Evolutionary conservation across 2,113 vertebrate species (phyloP).

Genomic region (Amblyopsis rosae): DNA sequence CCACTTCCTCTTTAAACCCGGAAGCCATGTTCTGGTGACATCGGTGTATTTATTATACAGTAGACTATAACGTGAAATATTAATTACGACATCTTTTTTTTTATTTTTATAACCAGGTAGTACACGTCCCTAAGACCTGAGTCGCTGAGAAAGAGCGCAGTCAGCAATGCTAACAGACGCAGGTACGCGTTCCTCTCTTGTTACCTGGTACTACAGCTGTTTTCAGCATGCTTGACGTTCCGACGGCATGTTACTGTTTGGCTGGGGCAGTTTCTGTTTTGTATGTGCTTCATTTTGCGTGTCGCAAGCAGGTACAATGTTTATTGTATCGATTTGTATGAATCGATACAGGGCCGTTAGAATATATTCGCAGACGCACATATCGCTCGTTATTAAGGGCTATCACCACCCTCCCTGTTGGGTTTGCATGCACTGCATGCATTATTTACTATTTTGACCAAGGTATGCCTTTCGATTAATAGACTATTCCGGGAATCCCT

Average conservation of each 20-base stretch:
- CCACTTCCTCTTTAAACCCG: conserved; percentile 50
- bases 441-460: background rate
- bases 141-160: background rate
- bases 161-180: conserved; percentile 70
- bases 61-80: conserved; percentile 49
- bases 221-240: conserved; percentile 46
- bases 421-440: background rate
- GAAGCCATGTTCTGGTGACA: conserved; percentile 43
- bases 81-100: background rate
- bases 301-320: background rate
- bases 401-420: no score
- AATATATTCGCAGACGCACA: no score
- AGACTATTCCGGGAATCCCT: conserved; percentile 78
- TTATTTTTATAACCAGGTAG: background rate
- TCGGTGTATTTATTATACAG: conserved; percentile 36
- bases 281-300: background rate
- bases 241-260: conserved; percentile 31
- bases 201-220: background rate
- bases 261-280: background rate
- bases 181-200: conserved; percentile 54
- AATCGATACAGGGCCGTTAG: no score
- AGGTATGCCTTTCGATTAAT: background rate
- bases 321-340: background rate
- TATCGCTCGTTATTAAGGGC: no score
- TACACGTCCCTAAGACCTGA: background rate